Evolutionary conservation across 2,797 vertebrate genomes (phyloP), one percentile per base, ranked within the genome.

Genomic region (Gastrophryne carolinensis): DNA sequence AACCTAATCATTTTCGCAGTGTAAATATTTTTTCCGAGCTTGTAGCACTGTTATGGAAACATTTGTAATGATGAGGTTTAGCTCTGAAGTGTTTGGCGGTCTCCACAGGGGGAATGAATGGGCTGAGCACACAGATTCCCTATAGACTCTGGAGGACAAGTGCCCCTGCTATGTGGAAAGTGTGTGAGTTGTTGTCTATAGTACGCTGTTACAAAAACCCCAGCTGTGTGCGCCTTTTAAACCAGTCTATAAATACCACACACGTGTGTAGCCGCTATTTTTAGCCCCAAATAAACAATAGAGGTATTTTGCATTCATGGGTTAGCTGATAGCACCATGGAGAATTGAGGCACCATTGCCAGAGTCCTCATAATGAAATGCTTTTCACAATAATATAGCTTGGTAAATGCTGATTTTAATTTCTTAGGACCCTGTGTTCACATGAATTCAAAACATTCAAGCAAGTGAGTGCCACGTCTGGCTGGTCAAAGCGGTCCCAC

Each of bases 231-330:
- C 49, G 53, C 12, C 27, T 19, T 58, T 6, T n/a, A 75, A 50
- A 12, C 24, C 5, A 34, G 32, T 8, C 44, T 61, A 68, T 47
- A 68, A 68, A 69, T 75, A 75, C 64, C 29, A 23, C 21, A 32
- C 53, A 68, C 54, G 52, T 62, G 73, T 53, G 54, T 61, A 53
- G n/a, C 3, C 5, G 24, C 24, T 68, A 75, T 69, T 61, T 75
- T 68, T 61, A 62, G 73, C 29, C 29, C 50, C 39, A 23, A 23
- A 29, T n/a, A 32, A 58, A 75, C 26, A 68, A 75, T 69, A 26
- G 64, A 29, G 50, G 17, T 13, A 61, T 54, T 75, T 67, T 62
- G 37, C 32, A 68, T 61, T 32, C 11, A n/a, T 23, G 10, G 32
- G 17, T 61, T 61, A 50, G 44, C 64, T 60, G 64, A 13, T 5